Conservation (phyloP, 37 sponge, comb jelly and placozoan genomes). For the Hormiphora californensis region DNA sequence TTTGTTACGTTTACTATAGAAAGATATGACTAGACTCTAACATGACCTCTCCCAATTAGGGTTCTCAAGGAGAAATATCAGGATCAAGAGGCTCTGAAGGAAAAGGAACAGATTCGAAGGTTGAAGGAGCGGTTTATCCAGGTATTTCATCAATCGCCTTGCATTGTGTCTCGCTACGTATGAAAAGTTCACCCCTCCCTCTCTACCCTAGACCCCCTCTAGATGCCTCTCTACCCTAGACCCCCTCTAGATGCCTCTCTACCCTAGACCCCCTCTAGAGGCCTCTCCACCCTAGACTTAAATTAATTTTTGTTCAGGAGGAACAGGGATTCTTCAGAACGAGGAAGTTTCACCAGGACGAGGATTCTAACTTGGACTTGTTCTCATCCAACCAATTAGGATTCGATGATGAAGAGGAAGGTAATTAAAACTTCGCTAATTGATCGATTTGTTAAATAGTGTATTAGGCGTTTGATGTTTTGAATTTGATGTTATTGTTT, state of each 20-base stretch:
- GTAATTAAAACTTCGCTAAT: no score
- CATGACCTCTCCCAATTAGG: no score
- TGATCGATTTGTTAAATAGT: background rate
- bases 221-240: no score
- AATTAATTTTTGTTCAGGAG: background rate
- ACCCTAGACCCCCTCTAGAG: no score
- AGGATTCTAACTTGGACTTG: conserved; percentile 18
- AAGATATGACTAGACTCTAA: no score
- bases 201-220: no score
- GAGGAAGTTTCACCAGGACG: conserved; percentile 32
- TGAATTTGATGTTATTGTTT: no score
- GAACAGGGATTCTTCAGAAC: conserved; percentile 42
- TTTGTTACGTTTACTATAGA: no score
- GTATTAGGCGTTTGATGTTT: no score
- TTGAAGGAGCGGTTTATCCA: conserved; percentile 19
- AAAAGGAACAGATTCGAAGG: background rate
- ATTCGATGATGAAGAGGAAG: background rate
- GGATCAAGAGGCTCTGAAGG: background rate
- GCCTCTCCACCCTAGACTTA: no score
- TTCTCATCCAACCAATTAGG: conserved; percentile 16
- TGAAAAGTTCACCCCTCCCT: background rate
- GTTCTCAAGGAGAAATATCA: background rate
- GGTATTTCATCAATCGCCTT: background rate
- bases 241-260: no score
- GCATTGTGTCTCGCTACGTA: background rate